Conservation (phyloP, 2,888 invertebrate species). For the Amblyjoppa fuscipennis region DNA sequence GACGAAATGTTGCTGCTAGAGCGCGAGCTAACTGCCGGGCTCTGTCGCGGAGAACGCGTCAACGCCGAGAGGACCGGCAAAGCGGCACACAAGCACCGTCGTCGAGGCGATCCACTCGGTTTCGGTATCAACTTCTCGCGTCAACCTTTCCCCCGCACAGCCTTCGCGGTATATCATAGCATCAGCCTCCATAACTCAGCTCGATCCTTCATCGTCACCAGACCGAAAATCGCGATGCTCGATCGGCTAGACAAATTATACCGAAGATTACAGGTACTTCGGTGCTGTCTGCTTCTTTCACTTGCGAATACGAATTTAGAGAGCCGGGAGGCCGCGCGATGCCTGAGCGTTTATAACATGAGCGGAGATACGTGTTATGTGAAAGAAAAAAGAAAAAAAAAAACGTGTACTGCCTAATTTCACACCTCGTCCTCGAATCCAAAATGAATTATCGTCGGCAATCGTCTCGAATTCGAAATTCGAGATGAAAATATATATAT, state of each 20-base stretch:
- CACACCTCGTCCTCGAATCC: constrained; percentile 47
- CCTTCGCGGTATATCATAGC: constrained; percentile 24
- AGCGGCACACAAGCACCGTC: neutral
- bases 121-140: constrained; percentile 34
- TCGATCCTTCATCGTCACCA: constrained; percentile 57
- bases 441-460: constrained; percentile 44
- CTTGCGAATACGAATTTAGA: constrained; percentile 44
- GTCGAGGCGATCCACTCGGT: constrained; percentile 51
- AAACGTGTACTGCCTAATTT: constrained; percentile 61
- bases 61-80: neutral
- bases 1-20: constrained; percentile 63
- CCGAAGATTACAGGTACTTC: constrained; percentile 16
- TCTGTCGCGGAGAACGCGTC: neutral
- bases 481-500: neutral
- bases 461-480: constrained; percentile 51
- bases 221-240: constrained; percentile 35
- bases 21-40: constrained; percentile 54
- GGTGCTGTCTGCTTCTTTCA: constrained; percentile 10
- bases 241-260: constrained; percentile 57
- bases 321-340: constrained; percentile 7
- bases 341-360: no score
- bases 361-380: constrained; percentile 1
- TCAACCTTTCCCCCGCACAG: constrained; percentile 33
- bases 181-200: constrained; percentile 27
- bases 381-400: constrained; percentile 17